phyloP scores from a whole-genome alignment of 2,797 vertebrate species.

The Cyprinodon diabolis region DNA sequence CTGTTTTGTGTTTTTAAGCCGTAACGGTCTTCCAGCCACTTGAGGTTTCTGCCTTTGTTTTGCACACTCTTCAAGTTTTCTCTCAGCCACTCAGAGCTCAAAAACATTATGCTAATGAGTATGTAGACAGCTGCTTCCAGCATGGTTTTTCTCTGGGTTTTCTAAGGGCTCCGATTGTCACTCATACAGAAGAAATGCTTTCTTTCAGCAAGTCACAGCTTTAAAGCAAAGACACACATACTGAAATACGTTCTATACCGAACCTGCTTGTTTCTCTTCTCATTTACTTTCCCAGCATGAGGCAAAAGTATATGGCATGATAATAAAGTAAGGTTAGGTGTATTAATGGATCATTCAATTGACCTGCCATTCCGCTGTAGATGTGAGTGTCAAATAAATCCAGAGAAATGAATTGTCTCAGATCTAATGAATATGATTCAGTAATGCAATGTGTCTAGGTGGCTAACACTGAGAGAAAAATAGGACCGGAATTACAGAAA shows the following conservation, averaged over 20 bases:
- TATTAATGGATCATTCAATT: constrained; percentile 31
- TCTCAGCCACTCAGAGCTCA: constrained; percentile 61
- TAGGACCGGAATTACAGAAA: not conserved
- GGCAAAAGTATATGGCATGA: constrained; percentile 33
- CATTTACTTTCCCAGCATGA: constrained; percentile 11
- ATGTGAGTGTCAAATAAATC: constrained; percentile 21
- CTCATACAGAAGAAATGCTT: constrained; percentile 29
- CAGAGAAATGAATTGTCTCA: constrained; percentile 17
- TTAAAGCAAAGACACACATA: constrained; percentile 20
- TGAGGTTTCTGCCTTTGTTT: constrained; percentile 82
- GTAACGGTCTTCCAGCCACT: constrained; percentile 80
- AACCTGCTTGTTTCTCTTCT: constrained; percentile 24
- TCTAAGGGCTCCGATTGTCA: constrained; percentile 45
- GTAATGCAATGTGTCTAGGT: not conserved
- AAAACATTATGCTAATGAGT: constrained; percentile 81
- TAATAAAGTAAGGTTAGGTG: constrained; percentile 35
- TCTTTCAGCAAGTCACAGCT: constrained; percentile 41
- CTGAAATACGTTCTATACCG: not conserved
- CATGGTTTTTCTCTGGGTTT: constrained; percentile 47
- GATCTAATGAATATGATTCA: constrained; percentile 23
- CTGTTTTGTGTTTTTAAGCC: constrained; percentile 77
- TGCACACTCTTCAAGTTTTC: constrained; percentile 69
- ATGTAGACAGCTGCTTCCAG: constrained; percentile 77
- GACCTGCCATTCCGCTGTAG: constrained; percentile 29
- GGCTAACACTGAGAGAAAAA: not conserved